A percentile compares a stretch with the other conserved stretches of the same genome.
Evolutionary conservation across 2,888 invertebrate genomes (phyloP).

Genomic region (Allolobophora icterica): DNA sequence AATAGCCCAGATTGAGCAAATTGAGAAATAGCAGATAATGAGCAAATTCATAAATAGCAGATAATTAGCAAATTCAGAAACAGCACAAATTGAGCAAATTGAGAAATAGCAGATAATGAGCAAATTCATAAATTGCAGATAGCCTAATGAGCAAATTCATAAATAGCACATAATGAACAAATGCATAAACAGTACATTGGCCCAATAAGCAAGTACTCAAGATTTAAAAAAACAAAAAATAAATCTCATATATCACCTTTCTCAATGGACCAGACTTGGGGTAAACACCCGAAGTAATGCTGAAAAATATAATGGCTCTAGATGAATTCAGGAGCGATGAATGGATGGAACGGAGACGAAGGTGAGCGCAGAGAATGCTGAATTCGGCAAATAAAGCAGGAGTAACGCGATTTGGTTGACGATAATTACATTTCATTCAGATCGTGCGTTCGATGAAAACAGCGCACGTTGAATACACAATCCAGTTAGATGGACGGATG

Average conservation of each 20-base stretch:
- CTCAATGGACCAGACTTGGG: background rate
- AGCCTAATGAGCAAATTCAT: background rate
- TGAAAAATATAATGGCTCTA: background rate
- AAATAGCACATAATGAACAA: background rate
- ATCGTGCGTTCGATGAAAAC: background rate
- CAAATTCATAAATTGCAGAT: too few species aligned
- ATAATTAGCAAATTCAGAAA: background rate
- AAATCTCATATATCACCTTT: background rate
- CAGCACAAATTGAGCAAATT: background rate
- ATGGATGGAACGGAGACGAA: background rate
- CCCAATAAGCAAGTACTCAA: background rate
- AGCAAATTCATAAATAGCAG: too few species aligned
- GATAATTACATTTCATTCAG: conserved; percentile 9
- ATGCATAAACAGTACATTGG: background rate
- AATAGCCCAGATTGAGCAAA: background rate
- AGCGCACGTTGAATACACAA: background rate
- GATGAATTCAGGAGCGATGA: background rate
- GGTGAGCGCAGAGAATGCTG: background rate
- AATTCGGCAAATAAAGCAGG: background rate
- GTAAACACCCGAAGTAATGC: background rate
- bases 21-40: background rate
- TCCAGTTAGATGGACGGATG: background rate
- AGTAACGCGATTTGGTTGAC: background rate
- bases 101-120: background rate
- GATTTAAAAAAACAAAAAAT: background rate